Percentiles rank a stretch among this genome's conserved stretches.
Conservation (phyloP, 2,797 vertebrate genomes). For the Bradypodion ventrale region DNA sequence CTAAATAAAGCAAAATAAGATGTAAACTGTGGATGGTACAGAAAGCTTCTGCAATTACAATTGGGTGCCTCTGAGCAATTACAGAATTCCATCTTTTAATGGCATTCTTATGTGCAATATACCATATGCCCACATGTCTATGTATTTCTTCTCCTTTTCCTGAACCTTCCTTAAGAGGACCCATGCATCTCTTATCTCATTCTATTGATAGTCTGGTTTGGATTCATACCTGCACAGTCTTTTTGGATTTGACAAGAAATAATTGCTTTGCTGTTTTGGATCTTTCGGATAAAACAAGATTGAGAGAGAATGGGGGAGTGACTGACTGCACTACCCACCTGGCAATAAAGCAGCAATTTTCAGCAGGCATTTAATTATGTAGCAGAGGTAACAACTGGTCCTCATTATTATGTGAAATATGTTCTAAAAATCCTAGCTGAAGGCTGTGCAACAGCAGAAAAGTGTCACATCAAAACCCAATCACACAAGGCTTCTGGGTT, state of each 20-base stretch:
- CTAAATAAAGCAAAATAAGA: no score
- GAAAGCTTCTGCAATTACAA: no score
- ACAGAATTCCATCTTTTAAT: no score
- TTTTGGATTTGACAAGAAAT: neutral
- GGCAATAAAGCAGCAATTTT: conserved; percentile 48
- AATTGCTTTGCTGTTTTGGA: neutral
- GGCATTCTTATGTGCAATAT: no score
- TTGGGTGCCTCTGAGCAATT: no score
- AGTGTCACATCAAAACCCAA: conserved; percentile 58
- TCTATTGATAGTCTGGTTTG: neutral
- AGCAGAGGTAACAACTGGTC: conserved; percentile 38
- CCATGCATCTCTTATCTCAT: neutral
- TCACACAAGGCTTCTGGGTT: conserved; percentile 45
- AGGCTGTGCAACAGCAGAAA: conserved; percentile 50
- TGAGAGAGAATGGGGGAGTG: neutral
- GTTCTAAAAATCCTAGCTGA: conserved; percentile 49
- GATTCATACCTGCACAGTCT: neutral
- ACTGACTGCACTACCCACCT: conserved; percentile 21
- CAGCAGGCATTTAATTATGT: conserved; percentile 38
- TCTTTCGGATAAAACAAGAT: neutral
- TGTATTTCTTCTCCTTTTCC: neutral
- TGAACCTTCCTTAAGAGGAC: neutral
- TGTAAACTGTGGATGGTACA: no score
- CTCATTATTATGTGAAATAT: conserved; percentile 46
- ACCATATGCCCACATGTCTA: neutral